A percentile compares a stretch with the other conserved stretches of the same genome.
phyloP scores from a whole-genome alignment of 2,113 vertebrate species.

The Oceanites oceanicus region DNA sequence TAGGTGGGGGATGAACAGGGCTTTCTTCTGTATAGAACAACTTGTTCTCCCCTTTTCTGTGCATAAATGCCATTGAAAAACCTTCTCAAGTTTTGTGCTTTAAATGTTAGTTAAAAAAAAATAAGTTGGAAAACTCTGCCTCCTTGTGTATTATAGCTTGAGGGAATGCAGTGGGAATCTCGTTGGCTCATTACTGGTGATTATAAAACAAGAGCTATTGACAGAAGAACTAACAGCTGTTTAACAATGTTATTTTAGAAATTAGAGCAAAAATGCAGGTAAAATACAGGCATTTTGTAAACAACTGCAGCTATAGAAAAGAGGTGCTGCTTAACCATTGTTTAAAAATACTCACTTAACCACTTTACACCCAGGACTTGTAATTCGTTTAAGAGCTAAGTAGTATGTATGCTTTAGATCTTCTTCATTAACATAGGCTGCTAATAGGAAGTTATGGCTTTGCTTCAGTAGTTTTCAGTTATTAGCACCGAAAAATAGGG shows the following conservation, averaged over 20 bases:
- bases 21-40: not conserved
- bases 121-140: constrained; percentile 15
- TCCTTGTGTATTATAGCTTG: constrained; percentile 15
- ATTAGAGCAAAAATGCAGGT: constrained; percentile 47
- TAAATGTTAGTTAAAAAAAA: constrained; percentile 46
- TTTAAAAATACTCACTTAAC: constrained; percentile 41
- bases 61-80: not conserved
- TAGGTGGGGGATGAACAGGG: not conserved
- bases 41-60: not conserved
- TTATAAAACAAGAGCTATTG: constrained; percentile 52
- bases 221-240: constrained; percentile 53
- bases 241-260: constrained; percentile 49
- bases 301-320: constrained; percentile 33
- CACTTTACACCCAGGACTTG: not conserved
- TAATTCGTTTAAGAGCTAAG: constrained; percentile 20
- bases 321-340: constrained; percentile 35
- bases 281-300: constrained; percentile 60
- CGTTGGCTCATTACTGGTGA: constrained; percentile 12
- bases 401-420: not conserved
- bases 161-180: constrained; percentile 26
- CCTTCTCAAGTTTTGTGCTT: not conserved
- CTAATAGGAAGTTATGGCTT: not conserved
- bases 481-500: not conserved
- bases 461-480: not conserved
- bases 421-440: constrained; percentile 5